phyloP scores from a whole-genome alignment of 1,140 invertebrate species.

The Penaeus japonicus region DNA sequence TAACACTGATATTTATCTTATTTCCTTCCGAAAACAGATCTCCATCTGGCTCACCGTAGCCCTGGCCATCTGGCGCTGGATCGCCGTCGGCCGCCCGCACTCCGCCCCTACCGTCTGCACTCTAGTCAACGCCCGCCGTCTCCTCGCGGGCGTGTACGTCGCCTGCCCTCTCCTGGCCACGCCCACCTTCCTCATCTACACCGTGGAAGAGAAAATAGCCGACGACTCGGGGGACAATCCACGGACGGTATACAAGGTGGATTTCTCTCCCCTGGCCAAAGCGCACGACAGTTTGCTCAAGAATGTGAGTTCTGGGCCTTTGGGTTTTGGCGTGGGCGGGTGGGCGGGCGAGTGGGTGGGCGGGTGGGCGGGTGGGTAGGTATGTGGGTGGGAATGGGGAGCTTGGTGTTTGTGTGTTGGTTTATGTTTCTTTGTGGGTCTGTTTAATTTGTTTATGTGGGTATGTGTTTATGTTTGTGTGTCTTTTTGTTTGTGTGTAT shows the following conservation, averaged over 20 bases:
- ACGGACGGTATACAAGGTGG: constrained; percentile 57
- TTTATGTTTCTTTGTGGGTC: too few relatives aligned
- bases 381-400: too few relatives aligned
- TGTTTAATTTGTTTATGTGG: neutral
- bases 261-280: constrained; percentile 64
- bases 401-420: too few relatives aligned
- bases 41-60: constrained; percentile 85
- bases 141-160: constrained; percentile 77
- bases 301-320: constrained; percentile 58
- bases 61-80: constrained; percentile 78
- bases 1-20: too few relatives aligned
- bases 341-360: too few relatives aligned
- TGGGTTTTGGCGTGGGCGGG: too few relatives aligned
- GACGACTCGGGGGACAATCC: neutral
- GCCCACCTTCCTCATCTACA: constrained; percentile 78
- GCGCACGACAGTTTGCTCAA: constrained; percentile 62
- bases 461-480: constrained; percentile 7
- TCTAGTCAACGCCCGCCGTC: constrained; percentile 74
- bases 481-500: too few relatives aligned
- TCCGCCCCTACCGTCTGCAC: constrained; percentile 71
- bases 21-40: constrained; percentile 63
- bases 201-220: constrained; percentile 64
- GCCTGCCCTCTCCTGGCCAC: constrained; percentile 80
- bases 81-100: constrained; percentile 74
- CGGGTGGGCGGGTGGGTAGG: too few relatives aligned